These are phyloP conservation scores for Sceloporus tristichus DNA, from an alignment of 2,113 vertebrate genomes.

Conservation along the genomic window DNA sequence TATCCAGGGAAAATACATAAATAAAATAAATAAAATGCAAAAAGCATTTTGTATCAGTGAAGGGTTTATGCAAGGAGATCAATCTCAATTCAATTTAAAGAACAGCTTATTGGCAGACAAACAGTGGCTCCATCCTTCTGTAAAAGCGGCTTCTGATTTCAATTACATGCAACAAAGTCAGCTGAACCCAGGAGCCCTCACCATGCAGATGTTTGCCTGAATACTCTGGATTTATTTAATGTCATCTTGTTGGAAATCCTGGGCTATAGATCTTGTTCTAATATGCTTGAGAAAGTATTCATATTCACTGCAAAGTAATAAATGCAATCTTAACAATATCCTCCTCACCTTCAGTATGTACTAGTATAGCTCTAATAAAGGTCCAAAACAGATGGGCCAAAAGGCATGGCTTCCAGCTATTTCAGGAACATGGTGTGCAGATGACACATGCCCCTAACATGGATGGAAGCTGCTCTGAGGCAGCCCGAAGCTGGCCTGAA, in stretches of 20 bases:
- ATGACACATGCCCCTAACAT: too few relatives aligned
- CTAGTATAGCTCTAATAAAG: too few relatives aligned
- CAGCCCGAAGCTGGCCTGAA: too few relatives aligned
- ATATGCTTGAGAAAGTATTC: neutral
- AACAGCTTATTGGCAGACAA: constrained; percentile 15
- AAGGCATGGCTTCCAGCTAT: too few relatives aligned
- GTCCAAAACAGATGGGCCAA: too few relatives aligned
- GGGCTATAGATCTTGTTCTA: neutral
- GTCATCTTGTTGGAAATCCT: neutral
- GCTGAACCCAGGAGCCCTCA: neutral
- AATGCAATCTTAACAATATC: neutral
- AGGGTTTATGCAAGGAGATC: constrained; percentile 31
- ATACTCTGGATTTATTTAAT: neutral
- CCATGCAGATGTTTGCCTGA: constrained; percentile 4
- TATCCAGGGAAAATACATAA: too few relatives aligned
- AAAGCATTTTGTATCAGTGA: neutral
- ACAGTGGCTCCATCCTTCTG: constrained; percentile 4
- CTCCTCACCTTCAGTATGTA: neutral
- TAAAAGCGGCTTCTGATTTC: constrained; percentile 31
- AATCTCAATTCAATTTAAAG: constrained; percentile 40
- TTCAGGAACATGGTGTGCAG: too few relatives aligned
- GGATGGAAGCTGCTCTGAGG: too few relatives aligned
- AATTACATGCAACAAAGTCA: constrained; percentile 6
- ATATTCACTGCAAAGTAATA: neutral
- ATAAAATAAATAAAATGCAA: too few relatives aligned